phyloP scores from a whole-genome alignment of 2,797 vertebrate species.

The Lagodon rhomboides region DNA sequence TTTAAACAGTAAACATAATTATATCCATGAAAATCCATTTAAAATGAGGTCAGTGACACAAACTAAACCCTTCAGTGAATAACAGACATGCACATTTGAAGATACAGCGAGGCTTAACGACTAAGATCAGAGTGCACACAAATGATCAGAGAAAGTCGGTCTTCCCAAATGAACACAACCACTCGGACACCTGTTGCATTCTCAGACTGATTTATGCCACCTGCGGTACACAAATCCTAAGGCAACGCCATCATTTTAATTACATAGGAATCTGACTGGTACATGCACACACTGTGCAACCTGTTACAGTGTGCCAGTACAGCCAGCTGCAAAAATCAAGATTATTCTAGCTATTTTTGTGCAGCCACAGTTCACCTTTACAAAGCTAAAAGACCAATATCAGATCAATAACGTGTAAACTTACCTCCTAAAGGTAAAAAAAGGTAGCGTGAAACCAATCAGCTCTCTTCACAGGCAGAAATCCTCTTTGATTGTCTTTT shows the following conservation, averaged over 20 bases:
- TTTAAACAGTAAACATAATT: neutral
- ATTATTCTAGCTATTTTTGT: neutral
- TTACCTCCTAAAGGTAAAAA: constrained; percentile 45
- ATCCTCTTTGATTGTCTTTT: constrained; percentile 6
- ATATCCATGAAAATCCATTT: neutral
- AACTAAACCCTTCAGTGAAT: neutral
- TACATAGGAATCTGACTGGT: neutral
- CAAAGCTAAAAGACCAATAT: neutral
- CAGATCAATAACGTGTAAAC: constrained; percentile 9
- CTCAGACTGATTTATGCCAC: neutral
- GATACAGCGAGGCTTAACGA: neutral
- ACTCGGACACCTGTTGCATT: constrained; percentile 28
- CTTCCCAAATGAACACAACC: neutral
- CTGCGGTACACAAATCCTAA: neutral
- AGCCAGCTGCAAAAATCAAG: neutral
- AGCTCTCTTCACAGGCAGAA: constrained; percentile 27
- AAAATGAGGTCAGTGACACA: neutral
- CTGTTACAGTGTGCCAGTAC: neutral
- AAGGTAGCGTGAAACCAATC: constrained; percentile 12
- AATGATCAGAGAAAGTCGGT: neutral
- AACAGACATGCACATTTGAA: neutral
- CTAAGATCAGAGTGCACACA: neutral
- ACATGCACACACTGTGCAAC: neutral
- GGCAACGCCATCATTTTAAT: neutral
- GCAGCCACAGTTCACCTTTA: neutral